Conservation (phyloP, 2,113 vertebrate species). For the Peromyscus leucopus region DNA sequence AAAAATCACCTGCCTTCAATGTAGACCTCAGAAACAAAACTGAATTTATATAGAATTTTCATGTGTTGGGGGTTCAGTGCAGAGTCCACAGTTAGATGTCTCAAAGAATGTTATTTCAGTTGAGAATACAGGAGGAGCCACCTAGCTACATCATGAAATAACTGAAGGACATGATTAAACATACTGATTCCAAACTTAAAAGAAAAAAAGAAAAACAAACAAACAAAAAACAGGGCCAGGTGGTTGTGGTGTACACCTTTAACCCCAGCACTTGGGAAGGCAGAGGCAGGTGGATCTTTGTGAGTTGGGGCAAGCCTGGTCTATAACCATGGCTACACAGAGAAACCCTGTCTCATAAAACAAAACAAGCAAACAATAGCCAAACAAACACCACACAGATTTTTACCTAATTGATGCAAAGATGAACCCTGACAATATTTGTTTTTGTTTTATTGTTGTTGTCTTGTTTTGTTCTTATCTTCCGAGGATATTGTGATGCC, state of each 20-base stretch:
- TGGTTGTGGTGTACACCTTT: no score
- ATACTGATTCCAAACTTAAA: not conserved
- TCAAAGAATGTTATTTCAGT: not conserved
- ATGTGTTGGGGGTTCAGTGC: fast-evolving
- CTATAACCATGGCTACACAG: no score
- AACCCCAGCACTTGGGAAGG: no score
- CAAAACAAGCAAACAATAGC: no score
- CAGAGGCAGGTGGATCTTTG: no score
- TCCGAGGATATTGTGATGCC: not conserved
- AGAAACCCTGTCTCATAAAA: no score
- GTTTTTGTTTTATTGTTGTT: not conserved
- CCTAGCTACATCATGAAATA: not conserved
- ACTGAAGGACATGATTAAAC: not conserved
- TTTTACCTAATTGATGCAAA: conserved; percentile 18
- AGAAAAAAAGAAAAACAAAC: no score
- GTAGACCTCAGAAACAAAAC: not conserved
- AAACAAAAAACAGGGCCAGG: not conserved
- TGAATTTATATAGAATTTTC: not conserved
- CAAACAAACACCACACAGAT: not conserved
- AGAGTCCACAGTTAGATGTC: not conserved
- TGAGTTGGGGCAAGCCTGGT: no score
- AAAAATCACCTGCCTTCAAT: not conserved
- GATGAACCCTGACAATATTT: no score
- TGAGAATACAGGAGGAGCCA: not conserved
- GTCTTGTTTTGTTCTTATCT: not conserved